These are phyloP conservation scores for Latrodectus geometricus DNA, from an alignment of 1,140 invertebrate genomes.

Conservation along the genomic window DNA sequence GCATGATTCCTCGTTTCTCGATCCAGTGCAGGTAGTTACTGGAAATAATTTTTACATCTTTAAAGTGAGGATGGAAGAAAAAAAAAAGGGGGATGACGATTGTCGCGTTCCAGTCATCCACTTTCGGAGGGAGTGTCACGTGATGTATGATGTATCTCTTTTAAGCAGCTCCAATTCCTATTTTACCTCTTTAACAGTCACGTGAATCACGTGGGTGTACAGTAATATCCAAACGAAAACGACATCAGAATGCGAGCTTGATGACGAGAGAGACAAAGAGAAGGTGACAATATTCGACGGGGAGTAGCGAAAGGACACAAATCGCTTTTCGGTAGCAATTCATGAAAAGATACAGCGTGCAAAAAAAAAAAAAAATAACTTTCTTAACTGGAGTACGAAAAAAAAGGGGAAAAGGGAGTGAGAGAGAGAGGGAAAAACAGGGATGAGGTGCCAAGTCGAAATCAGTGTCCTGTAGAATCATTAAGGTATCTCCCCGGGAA, in stretches of 20 bases:
- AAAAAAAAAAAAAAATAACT: neutral
- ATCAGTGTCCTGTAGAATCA: conserved; percentile 59
- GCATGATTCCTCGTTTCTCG: too few species aligned
- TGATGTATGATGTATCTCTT: conserved; percentile 55
- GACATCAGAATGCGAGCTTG: conserved; percentile 23
- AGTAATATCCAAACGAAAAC: conserved; percentile 50
- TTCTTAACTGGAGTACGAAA: neutral
- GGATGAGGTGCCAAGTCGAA: neutral
- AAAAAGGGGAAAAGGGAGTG: neutral
- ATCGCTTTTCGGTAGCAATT: conserved; percentile 25
- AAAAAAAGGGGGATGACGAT: conserved; percentile 7
- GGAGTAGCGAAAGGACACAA: neutral
- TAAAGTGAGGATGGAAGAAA: neutral
- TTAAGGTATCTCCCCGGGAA: conserved; percentile 41
- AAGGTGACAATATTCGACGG: neutral
- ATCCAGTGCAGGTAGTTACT: conserved; percentile 28
- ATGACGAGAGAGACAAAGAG: conserved; percentile 17
- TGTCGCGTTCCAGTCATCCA: conserved; percentile 28
- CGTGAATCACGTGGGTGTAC: neutral
- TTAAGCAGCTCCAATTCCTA: conserved; percentile 46
- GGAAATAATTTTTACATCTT: conserved; percentile 56
- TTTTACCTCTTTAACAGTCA: conserved; percentile 33
- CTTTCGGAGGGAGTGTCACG: conserved; percentile 18
- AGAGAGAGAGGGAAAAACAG: conserved; percentile 24
- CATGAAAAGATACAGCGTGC: conserved; percentile 6